A percentile compares a stretch with the other conserved stretches of the same genome.
Conservation (phyloP, 1,140 invertebrate species). For the Pachypsylla venusta region DNA sequence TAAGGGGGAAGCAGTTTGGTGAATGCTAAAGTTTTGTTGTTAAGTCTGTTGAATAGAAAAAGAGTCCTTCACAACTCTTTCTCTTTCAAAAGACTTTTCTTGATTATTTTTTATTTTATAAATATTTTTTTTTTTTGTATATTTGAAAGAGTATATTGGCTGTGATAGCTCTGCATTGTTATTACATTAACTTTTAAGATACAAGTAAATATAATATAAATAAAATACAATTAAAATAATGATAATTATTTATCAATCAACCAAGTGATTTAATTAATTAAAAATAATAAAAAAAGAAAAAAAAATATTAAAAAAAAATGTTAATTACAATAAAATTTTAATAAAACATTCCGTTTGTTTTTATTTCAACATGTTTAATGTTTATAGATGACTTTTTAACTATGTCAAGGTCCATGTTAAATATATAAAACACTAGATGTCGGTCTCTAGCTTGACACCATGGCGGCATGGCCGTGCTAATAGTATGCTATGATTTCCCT, state of each 20-base stretch:
- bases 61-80: too few relatives aligned
- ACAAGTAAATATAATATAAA: conserved; percentile 14
- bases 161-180: conserved; percentile 9
- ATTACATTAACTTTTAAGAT: conserved; percentile 12
- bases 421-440: too few relatives aligned
- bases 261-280: conserved; percentile 8
- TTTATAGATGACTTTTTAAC: too few relatives aligned
- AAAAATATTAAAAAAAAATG: conserved; percentile 12
- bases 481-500: too few relatives aligned
- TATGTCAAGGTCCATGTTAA: too few relatives aligned
- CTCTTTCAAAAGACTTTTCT: not conserved
- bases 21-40: too few relatives aligned
- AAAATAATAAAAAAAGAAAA: conserved; percentile 4
- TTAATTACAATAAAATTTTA: conserved; percentile 9
- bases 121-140: conserved; percentile 13
- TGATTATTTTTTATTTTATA: not conserved
- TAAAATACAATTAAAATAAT: conserved; percentile 13
- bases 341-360: not conserved
- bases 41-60: too few relatives aligned
- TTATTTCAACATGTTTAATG: too few relatives aligned
- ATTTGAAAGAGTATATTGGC: conserved; percentile 12
- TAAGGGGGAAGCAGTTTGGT: too few relatives aligned
- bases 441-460: too few relatives aligned
- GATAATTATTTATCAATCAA: conserved; percentile 14
- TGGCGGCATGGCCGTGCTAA: too few relatives aligned